Evolutionary conservation across 2,797 vertebrate species (phyloP), one percentile per base, ranked within the genome.

Genomic region (Silurus lanzhouensis): DNA sequence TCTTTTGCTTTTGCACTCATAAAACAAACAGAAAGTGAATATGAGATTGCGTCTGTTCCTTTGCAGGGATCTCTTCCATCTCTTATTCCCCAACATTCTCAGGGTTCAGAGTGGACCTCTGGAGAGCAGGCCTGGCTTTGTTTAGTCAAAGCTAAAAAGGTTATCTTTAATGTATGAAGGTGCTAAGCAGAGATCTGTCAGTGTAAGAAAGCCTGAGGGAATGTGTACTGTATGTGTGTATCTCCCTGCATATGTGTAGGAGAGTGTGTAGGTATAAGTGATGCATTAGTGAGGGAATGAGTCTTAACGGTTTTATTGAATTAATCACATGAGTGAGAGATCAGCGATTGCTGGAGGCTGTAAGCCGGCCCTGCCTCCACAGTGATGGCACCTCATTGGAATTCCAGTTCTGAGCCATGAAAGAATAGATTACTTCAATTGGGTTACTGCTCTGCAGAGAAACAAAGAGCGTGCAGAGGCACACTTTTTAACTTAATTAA

Each of bases 401-500:
- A 94, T 92, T 88, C 86, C 90, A 84, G 87, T 91, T 87, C 90
- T 84, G 63, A 92, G 91, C 91, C 88, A 82, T 93, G 92, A 93
- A 93, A 93, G 92, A 90, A 93, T 88, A 94, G 91, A 93, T 84
- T 88, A 89, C 92, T 93, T 94, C 93, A 94, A 91, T 90, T 92
- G 92, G 92, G 91, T 93, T 93, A 90, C 90, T 92, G 91, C 87
- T 86, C 89, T 86, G 89, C 20, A 55, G 82, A 67, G 89, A 88
- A 84, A 77, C 86, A 85, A 87, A 84, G 84, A 86, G 89, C 89
- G 89, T 55, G 44, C 60, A 58, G 84, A 89, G 82, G 86, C 70
- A 57, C 68, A 64, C 71, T 82, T 89, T 94, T 93, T 95, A 96
- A 96, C 93, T 93, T 93, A 91, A 95, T 95, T 95, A 94, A 93